Conservation (phyloP, 1,140 invertebrate species). For the Oryzaephilus surinamensis region DNA sequence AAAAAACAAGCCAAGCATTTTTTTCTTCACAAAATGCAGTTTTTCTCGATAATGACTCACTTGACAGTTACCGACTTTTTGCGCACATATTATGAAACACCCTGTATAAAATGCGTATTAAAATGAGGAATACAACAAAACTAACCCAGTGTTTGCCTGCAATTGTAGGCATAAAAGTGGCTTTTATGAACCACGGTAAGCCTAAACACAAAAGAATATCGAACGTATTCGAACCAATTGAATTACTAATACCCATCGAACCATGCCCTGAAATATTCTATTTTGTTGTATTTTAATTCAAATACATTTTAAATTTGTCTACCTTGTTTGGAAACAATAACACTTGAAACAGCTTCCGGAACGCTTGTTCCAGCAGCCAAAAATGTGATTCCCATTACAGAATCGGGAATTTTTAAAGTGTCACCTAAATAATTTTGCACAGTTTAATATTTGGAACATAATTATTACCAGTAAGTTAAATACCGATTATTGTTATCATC, state of each 20-base stretch:
- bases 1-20: too few species aligned
- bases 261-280: conserved; percentile 65
- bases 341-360: conserved; percentile 74
- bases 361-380: conserved; percentile 73
- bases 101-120: too few species aligned
- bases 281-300: too few species aligned
- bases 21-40: too few species aligned
- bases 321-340: conserved; percentile 35
- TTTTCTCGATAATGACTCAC: too few species aligned
- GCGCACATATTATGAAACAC: too few species aligned
- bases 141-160: conserved; percentile 52
- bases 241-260: conserved; percentile 82
- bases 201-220: conserved; percentile 77
- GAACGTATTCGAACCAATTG: conserved; percentile 83
- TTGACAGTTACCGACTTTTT: too few species aligned
- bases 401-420: conserved; percentile 48
- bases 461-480: conserved; percentile 9
- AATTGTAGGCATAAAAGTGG: conserved; percentile 61
- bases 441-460: neutral
- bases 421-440: conserved; percentile 25
- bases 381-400: conserved; percentile 77
- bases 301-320: conserved; percentile 3
- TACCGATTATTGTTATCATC: conserved; percentile 84
- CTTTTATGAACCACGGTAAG: conserved; percentile 76
- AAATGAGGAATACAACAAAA: too few species aligned